Conservation (phyloP, 2,888 invertebrate genomes). For the Atrina japonica region DNA sequence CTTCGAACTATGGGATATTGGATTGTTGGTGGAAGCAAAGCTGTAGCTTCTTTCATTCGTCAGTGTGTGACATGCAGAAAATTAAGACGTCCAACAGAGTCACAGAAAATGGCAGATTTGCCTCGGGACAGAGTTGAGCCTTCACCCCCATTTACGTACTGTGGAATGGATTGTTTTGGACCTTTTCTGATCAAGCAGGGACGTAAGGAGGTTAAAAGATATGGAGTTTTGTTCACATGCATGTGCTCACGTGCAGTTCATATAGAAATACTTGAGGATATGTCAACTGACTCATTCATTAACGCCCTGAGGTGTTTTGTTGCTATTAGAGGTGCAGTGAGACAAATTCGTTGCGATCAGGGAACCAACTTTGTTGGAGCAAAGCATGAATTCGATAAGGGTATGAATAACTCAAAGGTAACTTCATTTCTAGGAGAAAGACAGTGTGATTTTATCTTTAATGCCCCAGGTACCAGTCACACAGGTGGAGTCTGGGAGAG, state of each 20-base stretch:
- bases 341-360: slow-evolving; percentile 53
- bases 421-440: slow-evolving; percentile 31
- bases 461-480: slow-evolving; percentile 60
- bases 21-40: slow-evolving; percentile 46
- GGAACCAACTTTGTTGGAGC: slow-evolving; percentile 65
- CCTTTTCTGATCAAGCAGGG: slow-evolving; percentile 59
- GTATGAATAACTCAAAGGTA: slow-evolving; percentile 8
- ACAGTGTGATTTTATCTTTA: slow-evolving; percentile 52
- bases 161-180: slow-evolving; percentile 64
- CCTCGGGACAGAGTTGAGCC: slow-evolving; percentile 50
- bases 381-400: slow-evolving; percentile 49
- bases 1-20: slow-evolving; percentile 48
- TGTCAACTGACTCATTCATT: slow-evolving; percentile 61
- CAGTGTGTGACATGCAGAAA: slow-evolving; percentile 43
- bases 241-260: slow-evolving; percentile 58
- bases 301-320: slow-evolving; percentile 57
- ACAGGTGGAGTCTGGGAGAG: slow-evolving; percentile 64
- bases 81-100: slow-evolving; percentile 15
- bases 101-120: slow-evolving; percentile 17
- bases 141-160: slow-evolving; percentile 56
- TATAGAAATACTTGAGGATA: slow-evolving; percentile 56
- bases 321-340: slow-evolving; percentile 50
- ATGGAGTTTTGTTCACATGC: slow-evolving; percentile 62
- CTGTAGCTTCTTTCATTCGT: slow-evolving; percentile 37
- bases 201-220: slow-evolving; percentile 59